phyloP scores from a whole-genome alignment of 2,888 invertebrate species.

The Ectropis crepuscularia region DNA sequence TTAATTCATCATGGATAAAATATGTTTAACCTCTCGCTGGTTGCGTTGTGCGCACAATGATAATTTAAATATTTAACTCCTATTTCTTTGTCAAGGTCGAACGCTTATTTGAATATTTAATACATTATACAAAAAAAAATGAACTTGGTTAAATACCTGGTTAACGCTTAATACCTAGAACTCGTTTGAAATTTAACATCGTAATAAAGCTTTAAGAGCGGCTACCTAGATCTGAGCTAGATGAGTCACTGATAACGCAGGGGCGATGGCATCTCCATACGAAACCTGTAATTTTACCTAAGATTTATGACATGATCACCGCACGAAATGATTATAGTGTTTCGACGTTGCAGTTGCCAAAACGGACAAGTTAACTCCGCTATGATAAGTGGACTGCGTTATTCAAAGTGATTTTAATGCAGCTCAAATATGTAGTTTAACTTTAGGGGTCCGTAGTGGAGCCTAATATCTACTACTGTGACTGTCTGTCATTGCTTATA shows the following conservation, averaged over 20 bases:
- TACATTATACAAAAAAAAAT: slow-evolving; percentile 2
- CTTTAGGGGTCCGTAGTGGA: slow-evolving; percentile 10
- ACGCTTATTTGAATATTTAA: slow-evolving; percentile 14
- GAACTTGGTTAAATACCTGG: neutral
- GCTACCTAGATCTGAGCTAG: slow-evolving; percentile 35
- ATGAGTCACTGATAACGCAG: slow-evolving; percentile 70
- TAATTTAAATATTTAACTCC: slow-evolving; percentile 22
- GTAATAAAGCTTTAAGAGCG: slow-evolving; percentile 30
- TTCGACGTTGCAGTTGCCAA: slow-evolving; percentile 68
- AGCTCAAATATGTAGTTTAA: slow-evolving; percentile 41
- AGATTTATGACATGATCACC: slow-evolving; percentile 74
- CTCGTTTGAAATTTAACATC: slow-evolving; percentile 24
- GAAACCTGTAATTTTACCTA: slow-evolving; percentile 69
- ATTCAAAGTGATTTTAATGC: slow-evolving; percentile 36
- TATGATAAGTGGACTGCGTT: slow-evolving; percentile 49
- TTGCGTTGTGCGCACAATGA: slow-evolving; percentile 18
- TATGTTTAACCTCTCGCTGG: slow-evolving; percentile 7
- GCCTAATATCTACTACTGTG: neutral
- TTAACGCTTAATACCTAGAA: slow-evolving; percentile 14
- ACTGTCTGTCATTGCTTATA: too few relatives aligned
- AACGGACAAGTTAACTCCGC: slow-evolving; percentile 65
- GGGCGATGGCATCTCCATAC: slow-evolving; percentile 55
- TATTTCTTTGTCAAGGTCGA: slow-evolving; percentile 30
- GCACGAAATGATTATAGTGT: slow-evolving; percentile 73
- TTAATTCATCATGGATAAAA: slow-evolving; percentile 32